phyloP scores from a whole-genome alignment of 2,888 invertebrate species.

The Clepsis dumicolana region DNA sequence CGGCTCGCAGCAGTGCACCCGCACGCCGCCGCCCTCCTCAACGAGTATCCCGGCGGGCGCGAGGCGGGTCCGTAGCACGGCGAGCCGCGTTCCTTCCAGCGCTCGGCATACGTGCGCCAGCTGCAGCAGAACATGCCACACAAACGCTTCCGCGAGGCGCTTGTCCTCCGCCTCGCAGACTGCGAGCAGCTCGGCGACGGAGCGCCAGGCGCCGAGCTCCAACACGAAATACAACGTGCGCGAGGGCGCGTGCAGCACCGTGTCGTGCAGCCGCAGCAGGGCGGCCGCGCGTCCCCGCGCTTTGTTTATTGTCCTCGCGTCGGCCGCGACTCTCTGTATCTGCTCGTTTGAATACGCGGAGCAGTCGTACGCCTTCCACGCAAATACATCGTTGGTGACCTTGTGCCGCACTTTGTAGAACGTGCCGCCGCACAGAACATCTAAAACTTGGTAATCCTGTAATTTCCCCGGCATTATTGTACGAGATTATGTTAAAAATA shows the following conservation, averaged over 20 bases:
- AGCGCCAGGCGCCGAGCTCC: conserved; percentile 76
- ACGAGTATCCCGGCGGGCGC: conserved; percentile 68
- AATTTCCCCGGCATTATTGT: conserved; percentile 74
- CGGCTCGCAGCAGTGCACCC: conserved; percentile 75
- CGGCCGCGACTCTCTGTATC: conserved; percentile 75
- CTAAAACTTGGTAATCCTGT: conserved; percentile 82
- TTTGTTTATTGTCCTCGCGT: conserved; percentile 77
- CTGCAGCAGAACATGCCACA: conserved; percentile 76
- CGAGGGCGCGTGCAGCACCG: conserved; percentile 78
- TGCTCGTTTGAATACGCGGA: conserved; percentile 74
- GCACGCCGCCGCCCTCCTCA: conserved; percentile 67
- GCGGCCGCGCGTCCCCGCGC: conserved; percentile 67
- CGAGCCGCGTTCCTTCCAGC: conserved; percentile 62
- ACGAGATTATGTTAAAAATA: conserved; percentile 46
- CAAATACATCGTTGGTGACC: conserved; percentile 81
- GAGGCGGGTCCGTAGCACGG: conserved; percentile 68
- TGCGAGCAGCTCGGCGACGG: conserved; percentile 67
- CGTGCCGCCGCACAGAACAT: conserved; percentile 79
- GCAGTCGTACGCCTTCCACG: conserved; percentile 83
- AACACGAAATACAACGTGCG: conserved; percentile 81
- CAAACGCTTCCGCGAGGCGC: conserved; percentile 71
- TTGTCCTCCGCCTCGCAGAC: conserved; percentile 66
- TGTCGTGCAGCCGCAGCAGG: conserved; percentile 77
- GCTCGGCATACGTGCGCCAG: conserved; percentile 68
- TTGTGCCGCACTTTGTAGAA: conserved; percentile 84